phyloP scores from a whole-genome alignment of 2,797 vertebrate species.

The Diglossa cyanea region DNA sequence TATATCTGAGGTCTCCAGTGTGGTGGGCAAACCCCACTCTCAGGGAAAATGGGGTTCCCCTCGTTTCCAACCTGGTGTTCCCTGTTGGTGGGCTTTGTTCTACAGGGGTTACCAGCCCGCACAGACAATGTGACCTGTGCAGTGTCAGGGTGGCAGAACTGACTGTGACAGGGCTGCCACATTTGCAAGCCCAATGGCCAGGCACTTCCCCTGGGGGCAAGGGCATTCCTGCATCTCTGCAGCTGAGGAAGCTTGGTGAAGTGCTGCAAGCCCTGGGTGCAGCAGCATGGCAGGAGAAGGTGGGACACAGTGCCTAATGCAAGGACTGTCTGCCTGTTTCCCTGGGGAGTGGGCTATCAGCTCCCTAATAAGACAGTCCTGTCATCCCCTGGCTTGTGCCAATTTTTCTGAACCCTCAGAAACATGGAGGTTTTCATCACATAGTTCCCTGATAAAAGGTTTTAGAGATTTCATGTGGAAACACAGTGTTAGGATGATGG shows the following conservation, averaged over 20 bases:
- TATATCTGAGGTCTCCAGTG: background rate
- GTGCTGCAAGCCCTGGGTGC: background rate
- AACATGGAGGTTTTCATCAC: background rate
- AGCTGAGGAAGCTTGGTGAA: background rate
- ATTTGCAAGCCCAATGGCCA: background rate
- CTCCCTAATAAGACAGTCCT: background rate
- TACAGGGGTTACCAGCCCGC: background rate
- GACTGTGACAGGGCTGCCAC: background rate
- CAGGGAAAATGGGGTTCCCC: background rate
- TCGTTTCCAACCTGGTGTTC: background rate
- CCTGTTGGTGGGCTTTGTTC: background rate
- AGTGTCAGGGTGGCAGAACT: background rate
- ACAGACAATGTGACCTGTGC: fast-evolving
- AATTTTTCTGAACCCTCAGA: background rate
- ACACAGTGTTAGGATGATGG: background rate
- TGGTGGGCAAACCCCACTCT: background rate
- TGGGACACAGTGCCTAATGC: background rate
- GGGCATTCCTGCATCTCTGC: background rate
- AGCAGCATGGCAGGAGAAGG: background rate
- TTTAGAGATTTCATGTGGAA: background rate
- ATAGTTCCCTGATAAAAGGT: background rate
- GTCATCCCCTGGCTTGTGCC: background rate
- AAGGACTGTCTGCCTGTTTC: background rate
- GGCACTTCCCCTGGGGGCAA: background rate
- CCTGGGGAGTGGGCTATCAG: background rate